Conservation (phyloP, 2,113 vertebrate genomes). For the Leiothrix lutea region DNA sequence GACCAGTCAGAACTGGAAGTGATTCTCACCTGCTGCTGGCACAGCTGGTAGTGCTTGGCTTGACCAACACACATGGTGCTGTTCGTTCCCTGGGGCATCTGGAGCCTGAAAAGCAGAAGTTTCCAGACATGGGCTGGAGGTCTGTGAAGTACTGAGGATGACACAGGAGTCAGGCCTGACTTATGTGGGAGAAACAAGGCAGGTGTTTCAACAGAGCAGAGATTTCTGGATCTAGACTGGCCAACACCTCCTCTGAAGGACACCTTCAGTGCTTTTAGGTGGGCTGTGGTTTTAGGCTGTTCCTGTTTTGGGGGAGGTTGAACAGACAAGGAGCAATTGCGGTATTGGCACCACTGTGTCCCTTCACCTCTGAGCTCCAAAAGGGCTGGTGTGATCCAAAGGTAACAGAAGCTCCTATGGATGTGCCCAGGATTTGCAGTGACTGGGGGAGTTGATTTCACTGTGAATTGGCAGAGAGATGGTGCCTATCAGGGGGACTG, state of each 20-base stretch:
- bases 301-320: neutral
- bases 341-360: neutral
- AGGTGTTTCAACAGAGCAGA: neutral
- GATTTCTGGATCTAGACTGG: neutral
- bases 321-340: neutral
- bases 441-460: neutral
- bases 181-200: neutral
- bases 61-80: constrained; percentile 78
- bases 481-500: neutral
- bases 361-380: neutral
- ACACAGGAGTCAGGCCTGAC: neutral
- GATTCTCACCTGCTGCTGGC: constrained; percentile 80
- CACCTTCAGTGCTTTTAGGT: neutral
- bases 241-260: neutral
- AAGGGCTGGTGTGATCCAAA: neutral
- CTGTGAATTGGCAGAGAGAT: neutral
- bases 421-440: neutral
- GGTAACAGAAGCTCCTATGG: neutral
- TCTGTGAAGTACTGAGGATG: neutral
- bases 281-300: neutral
- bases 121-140: neutral
- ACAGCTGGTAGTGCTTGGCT: constrained; percentile 82
- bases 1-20: neutral
- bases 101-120: constrained; percentile 71
- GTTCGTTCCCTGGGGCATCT: constrained; percentile 76